These are phyloP conservation scores for Copidosoma aretas DNA, from an alignment of 2,888 invertebrate species.

Conservation along the genomic window DNA sequence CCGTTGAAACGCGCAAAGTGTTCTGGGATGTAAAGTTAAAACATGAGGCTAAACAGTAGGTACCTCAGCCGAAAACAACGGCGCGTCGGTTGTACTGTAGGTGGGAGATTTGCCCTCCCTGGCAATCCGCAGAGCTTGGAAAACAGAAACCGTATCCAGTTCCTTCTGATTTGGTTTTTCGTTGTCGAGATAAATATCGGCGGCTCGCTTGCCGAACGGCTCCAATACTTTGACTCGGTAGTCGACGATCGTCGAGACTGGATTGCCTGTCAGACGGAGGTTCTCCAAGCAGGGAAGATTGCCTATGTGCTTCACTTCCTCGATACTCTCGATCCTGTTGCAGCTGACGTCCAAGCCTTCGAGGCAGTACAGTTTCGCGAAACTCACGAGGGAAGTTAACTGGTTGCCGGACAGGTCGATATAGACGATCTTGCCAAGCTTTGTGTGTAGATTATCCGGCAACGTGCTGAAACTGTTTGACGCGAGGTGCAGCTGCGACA, in stretches of 20 bases:
- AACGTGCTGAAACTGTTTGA: slow-evolving; percentile 78
- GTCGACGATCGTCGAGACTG: slow-evolving; percentile 84
- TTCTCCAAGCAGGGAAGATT: slow-evolving; percentile 86
- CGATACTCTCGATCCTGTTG: slow-evolving; percentile 81
- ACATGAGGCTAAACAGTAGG: slow-evolving; percentile 44
- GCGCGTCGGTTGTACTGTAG: slow-evolving; percentile 65
- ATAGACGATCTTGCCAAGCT: slow-evolving; percentile 86
- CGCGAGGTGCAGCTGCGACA: slow-evolving; percentile 76
- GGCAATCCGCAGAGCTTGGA: slow-evolving; percentile 84
- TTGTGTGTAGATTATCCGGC: slow-evolving; percentile 81
- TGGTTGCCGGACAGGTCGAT: slow-evolving; percentile 87
- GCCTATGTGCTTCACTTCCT: slow-evolving; percentile 81
- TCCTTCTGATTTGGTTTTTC: slow-evolving; percentile 87
- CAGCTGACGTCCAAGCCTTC: slow-evolving; percentile 85
- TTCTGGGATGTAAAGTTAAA: neutral
- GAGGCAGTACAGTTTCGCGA: slow-evolving; percentile 85
- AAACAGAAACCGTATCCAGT: slow-evolving; percentile 87
- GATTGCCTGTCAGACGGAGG: slow-evolving; percentile 87
- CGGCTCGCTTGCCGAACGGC: slow-evolving; percentile 82
- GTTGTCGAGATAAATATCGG: slow-evolving; percentile 86
- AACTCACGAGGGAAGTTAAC: slow-evolving; percentile 74
- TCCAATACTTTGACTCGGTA: slow-evolving; percentile 90
- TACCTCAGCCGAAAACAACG: slow-evolving; percentile 58
- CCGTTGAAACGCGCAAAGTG: neutral
- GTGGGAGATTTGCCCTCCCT: slow-evolving; percentile 73